Conservation (phyloP, 2,888 invertebrate genomes). For the Acronicta psi region DNA sequence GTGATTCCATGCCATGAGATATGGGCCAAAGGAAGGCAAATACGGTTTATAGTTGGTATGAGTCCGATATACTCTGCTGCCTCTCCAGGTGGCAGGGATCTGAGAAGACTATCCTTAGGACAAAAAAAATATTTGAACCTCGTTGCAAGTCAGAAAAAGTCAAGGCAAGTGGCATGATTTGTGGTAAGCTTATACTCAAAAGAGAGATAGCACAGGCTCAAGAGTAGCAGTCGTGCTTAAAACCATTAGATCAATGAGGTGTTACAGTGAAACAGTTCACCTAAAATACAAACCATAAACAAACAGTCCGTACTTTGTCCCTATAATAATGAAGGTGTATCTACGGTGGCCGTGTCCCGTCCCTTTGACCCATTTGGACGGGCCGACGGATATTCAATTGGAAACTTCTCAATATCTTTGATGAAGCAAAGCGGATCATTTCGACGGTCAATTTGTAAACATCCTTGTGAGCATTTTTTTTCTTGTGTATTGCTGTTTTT, state of each 20-base stretch:
- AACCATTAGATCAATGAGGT: background rate
- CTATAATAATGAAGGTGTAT: constrained; percentile 40
- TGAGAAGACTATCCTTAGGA: too few relatives aligned
- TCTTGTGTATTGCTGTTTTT: constrained; percentile 21
- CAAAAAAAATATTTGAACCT: too few relatives aligned
- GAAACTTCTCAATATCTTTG: constrained; percentile 58
- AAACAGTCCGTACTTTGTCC: constrained; percentile 30
- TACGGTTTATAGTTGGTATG: too few relatives aligned
- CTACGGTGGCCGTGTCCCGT: constrained; percentile 19
- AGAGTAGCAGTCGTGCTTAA: background rate
- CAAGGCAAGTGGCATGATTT: too few relatives aligned
- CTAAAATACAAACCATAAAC: constrained; percentile 34
- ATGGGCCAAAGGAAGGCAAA: too few relatives aligned
- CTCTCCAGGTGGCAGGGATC: too few relatives aligned
- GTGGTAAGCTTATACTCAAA: too few relatives aligned
- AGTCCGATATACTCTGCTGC: too few relatives aligned
- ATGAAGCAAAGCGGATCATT: constrained; percentile 62
- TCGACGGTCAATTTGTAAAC: constrained; percentile 52
- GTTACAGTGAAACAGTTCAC: too few relatives aligned
- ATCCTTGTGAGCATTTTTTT: constrained; percentile 29
- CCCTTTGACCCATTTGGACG: constrained; percentile 37
- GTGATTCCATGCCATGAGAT: too few relatives aligned
- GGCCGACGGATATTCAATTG: constrained; percentile 58
- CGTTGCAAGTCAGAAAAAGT: too few relatives aligned
- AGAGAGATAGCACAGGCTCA: too few relatives aligned